phyloP scores from a whole-genome alignment of 2,888 invertebrate genomes.

The Stenchaetothrips biformis region DNA sequence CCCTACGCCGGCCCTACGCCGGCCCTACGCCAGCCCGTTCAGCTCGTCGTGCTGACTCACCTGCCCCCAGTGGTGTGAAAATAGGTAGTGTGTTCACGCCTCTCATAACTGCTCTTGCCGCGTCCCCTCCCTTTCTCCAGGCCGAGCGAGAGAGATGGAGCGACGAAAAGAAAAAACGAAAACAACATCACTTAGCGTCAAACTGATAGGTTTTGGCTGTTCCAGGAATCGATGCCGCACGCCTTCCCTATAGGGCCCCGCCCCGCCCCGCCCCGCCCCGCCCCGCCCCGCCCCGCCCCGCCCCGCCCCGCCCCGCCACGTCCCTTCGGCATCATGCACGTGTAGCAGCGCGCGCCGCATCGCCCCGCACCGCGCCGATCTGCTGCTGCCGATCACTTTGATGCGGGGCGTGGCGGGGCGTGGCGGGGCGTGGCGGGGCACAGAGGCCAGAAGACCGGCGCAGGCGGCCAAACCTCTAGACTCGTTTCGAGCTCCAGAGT shows the following conservation, averaged over 20 bases:
- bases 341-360: not conserved
- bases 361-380: not conserved
- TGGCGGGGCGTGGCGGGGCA: not conserved
- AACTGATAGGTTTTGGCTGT: slow-evolving; percentile 23
- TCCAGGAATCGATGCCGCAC: not conserved
- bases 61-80: not conserved
- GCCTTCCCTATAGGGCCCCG: not conserved
- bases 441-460: too few species aligned
- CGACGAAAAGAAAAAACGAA: not conserved
- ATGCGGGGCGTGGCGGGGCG: not conserved
- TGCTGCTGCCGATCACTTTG: not conserved
- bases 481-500: too few species aligned
- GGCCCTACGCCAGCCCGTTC: not conserved
- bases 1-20: not conserved
- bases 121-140: not conserved
- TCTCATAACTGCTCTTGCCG: not conserved
- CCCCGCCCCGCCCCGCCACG: not conserved
- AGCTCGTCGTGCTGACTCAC: not conserved
- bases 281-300: not conserved
- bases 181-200: slow-evolving; percentile 14
- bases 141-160: not conserved
- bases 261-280: not conserved
- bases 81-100: slow-evolving; percentile 14
- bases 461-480: too few species aligned
- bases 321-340: not conserved